Evolutionary conservation across 2,113 vertebrate species (phyloP).

Genomic region (Oreotrochilus melanogaster): DNA sequence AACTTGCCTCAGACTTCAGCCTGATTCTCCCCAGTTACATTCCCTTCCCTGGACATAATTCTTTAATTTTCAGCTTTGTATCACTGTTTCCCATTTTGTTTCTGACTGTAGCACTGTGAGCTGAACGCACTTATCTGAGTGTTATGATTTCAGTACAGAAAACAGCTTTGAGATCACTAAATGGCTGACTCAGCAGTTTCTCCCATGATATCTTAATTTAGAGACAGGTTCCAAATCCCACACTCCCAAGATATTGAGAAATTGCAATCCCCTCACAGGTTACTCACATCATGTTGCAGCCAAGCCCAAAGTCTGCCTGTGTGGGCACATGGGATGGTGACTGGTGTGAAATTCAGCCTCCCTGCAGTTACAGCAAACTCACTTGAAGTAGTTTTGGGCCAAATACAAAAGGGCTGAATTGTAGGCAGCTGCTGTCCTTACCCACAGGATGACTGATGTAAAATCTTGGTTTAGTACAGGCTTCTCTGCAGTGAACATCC

Average conservation of each 20-base stretch:
- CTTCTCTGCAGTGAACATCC: not conserved
- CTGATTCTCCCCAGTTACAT: not conserved
- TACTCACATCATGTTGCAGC: fast-evolving
- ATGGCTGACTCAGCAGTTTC: not conserved
- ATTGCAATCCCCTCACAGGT: not conserved
- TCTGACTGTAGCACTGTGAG: not conserved
- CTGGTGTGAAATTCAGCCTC: not conserved
- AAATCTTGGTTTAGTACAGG: not conserved
- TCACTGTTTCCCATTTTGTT: not conserved
- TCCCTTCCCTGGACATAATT: not conserved
- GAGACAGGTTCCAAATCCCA: not conserved
- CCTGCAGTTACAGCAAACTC: not conserved
- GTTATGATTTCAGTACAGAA: not conserved
- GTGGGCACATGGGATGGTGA: fast-evolving
- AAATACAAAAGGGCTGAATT: not conserved
- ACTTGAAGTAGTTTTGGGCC: not conserved
- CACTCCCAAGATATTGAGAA: fast-evolving
- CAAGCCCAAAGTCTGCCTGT: not conserved
- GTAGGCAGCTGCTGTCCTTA: not conserved
- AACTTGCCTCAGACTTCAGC: not conserved
- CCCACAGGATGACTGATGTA: not conserved
- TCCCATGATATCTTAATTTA: not conserved
- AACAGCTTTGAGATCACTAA: not conserved
- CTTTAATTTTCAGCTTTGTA: not conserved
- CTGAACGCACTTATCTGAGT: not conserved